phyloP scores from a whole-genome alignment of 2,113 vertebrate genomes.

The Nyctibius bracteatus region DNA sequence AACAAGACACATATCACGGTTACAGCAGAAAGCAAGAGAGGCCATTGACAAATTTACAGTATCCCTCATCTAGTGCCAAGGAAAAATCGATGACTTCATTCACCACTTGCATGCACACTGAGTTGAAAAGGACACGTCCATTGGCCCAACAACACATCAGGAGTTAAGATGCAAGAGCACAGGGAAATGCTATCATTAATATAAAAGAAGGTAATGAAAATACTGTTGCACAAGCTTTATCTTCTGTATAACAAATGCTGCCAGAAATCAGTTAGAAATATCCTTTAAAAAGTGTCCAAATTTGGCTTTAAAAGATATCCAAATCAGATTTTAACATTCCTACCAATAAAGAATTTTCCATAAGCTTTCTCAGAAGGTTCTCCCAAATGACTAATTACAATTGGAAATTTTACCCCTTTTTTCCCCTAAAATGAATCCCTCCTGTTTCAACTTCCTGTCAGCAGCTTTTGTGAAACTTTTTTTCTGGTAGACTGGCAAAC shows the following conservation, averaged over 20 bases:
- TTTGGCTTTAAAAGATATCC: neutral
- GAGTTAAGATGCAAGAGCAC: neutral
- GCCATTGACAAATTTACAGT: neutral
- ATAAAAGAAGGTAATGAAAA: neutral
- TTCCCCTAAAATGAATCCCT: neutral
- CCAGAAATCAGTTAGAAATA: neutral
- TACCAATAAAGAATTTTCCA: neutral
- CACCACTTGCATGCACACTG: too few relatives aligned
- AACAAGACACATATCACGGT: neutral
- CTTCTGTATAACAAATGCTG: neutral
- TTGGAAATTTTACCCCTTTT: neutral
- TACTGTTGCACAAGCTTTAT: neutral
- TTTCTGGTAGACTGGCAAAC: neutral
- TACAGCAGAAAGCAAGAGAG: neutral
- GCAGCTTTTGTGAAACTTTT: neutral
- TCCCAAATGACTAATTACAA: neutral
- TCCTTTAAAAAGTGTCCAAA: neutral
- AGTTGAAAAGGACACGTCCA: neutral
- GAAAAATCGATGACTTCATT: neutral
- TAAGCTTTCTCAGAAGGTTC: neutral
- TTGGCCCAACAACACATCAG: neutral
- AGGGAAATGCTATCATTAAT: neutral
- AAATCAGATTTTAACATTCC: neutral
- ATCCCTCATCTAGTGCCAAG: neutral
- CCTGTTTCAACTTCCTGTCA: neutral